phyloP scores from a whole-genome alignment of 2,113 vertebrate species.

The Hirundichthys speculiger region DNA sequence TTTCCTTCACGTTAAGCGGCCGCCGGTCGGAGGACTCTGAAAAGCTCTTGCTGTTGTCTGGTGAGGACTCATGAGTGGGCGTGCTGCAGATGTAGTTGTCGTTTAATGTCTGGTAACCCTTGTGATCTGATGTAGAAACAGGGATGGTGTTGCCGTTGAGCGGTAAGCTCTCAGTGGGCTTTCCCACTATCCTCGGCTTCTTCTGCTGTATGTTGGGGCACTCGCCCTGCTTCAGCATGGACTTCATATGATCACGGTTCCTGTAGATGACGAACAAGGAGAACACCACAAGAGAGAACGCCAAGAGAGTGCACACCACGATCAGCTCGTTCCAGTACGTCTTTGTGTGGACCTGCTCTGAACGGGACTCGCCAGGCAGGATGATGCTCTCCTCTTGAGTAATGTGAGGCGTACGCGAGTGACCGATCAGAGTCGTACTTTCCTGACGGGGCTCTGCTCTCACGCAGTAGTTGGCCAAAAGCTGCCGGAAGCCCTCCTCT shows the following conservation, averaged over 20 bases:
- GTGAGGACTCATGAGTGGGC: conserved; percentile 80
- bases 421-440: conserved; percentile 77
- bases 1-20: conserved; percentile 87
- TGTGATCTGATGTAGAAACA: conserved; percentile 86
- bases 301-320: conserved; percentile 87
- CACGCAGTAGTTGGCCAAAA: conserved; percentile 90
- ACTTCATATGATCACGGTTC: conserved; percentile 86
- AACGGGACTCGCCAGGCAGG: conserved; percentile 71
- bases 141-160: conserved; percentile 86
- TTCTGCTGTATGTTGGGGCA: conserved; percentile 84
- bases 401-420: conserved; percentile 75
- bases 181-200: conserved; percentile 78
- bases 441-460: conserved; percentile 60
- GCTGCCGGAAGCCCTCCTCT: conserved; percentile 87
- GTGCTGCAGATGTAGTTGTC: conserved; percentile 88
- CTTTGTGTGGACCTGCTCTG: conserved; percentile 74
- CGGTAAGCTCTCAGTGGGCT: conserved; percentile 86
- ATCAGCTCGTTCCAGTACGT: conserved; percentile 94
- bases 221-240: conserved; percentile 86
- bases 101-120: conserved; percentile 92
- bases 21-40: conserved; percentile 85
- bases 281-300: conserved; percentile 76
- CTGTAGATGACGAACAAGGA: conserved; percentile 87
- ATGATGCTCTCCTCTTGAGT: conserved; percentile 68
- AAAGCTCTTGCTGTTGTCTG: conserved; percentile 80